phyloP scores from a whole-genome alignment of 2,113 vertebrate genomes.

The Oreochromis aureus region DNA sequence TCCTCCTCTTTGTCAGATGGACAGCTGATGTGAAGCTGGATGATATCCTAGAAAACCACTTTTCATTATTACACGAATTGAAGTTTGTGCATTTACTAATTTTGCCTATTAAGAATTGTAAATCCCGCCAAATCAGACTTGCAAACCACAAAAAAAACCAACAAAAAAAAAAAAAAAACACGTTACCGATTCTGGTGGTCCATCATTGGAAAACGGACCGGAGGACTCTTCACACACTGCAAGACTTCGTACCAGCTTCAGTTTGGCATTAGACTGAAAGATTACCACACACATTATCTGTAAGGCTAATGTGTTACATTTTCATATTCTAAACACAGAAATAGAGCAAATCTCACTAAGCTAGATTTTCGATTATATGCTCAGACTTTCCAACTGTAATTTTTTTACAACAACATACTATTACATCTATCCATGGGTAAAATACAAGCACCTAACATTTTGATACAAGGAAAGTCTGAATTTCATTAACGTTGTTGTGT shows the following conservation, averaged over 20 bases:
- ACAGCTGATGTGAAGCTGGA: conserved; percentile 95
- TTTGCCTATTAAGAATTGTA: background rate
- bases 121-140: background rate
- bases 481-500: background rate
- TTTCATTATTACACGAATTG: background rate
- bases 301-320: background rate
- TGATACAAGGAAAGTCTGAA: background rate
- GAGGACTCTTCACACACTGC: conserved; percentile 97
- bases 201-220: conserved; percentile 82
- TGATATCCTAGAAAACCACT: conserved; percentile 82
- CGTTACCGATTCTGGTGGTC: conserved; percentile 78
- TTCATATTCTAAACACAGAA: background rate
- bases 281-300: conserved; percentile 12
- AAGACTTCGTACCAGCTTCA: conserved; percentile 94
- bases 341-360: background rate
- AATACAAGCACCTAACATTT: background rate
- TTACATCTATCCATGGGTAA: background rate
- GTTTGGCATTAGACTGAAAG: conserved; percentile 92
- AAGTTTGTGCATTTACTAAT: background rate
- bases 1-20: conserved; percentile 98
- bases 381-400: background rate
- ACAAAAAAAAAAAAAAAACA: background rate
- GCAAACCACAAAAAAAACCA: background rate
- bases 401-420: background rate
- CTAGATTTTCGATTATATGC: background rate